Conservation (phyloP, 2,888 invertebrate species). For the Galeopsomyia nigrocyanea region DNA sequence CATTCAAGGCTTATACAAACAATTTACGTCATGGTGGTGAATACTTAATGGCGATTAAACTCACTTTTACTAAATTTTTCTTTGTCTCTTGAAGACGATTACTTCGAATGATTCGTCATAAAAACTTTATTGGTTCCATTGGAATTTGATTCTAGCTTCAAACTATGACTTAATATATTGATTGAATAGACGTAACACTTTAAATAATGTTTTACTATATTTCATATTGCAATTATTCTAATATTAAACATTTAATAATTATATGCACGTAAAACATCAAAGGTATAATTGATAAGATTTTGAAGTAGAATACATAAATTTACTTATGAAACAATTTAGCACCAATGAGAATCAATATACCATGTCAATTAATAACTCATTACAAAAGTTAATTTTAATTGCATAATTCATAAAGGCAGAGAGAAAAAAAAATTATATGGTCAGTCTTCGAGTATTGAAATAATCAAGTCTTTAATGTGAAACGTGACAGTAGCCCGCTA, state of each 20-base stretch:
- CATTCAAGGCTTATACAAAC: constrained; percentile 44
- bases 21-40: constrained; percentile 53
- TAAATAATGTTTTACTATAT: background rate
- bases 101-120: too few relatives aligned
- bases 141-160: too few relatives aligned
- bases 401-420: constrained; percentile 28
- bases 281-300: too few relatives aligned
- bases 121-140: too few relatives aligned
- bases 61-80: too few relatives aligned
- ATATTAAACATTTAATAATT: constrained; percentile 30
- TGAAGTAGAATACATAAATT: too few relatives aligned
- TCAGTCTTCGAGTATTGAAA: constrained; percentile 40
- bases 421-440: constrained; percentile 31
- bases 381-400: constrained; percentile 20
- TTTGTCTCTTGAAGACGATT: too few relatives aligned
- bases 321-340: constrained; percentile 28
- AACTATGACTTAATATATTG: constrained; percentile 14
- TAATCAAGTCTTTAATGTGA: constrained; percentile 37
- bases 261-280: background rate
- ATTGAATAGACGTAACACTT: constrained; percentile 10
- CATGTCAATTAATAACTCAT: constrained; percentile 5
- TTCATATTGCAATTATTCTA: constrained; percentile 24
- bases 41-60: constrained; percentile 38
- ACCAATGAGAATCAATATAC: constrained; percentile 30
- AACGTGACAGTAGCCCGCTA: constrained; percentile 47